These are phyloP conservation scores for Diachasmimorpha longicaudata DNA, from an alignment of 1,140 invertebrate genomes.

Conservation along the genomic window DNA sequence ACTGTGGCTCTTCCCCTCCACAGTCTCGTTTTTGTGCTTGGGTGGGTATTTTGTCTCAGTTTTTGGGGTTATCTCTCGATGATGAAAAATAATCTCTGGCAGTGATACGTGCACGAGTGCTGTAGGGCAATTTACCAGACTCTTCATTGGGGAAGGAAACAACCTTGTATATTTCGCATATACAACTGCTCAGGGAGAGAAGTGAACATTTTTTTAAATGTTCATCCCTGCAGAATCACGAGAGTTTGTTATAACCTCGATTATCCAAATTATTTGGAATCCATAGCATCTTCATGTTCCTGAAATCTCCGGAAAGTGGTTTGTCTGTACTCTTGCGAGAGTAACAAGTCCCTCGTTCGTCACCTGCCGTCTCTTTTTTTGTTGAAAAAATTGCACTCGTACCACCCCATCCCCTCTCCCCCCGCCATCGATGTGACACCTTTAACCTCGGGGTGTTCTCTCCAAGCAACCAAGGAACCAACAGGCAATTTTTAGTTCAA, in stretches of 20 bases:
- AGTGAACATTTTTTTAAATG: background rate
- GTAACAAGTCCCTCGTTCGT: background rate
- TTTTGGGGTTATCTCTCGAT: background rate
- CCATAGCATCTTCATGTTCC: background rate
- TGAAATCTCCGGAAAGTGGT: background rate
- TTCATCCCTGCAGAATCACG: background rate
- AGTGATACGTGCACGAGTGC: background rate
- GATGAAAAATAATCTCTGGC: background rate
- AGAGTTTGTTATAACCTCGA: background rate
- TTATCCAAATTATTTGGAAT: background rate
- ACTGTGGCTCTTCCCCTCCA: background rate
- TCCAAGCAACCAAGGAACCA: background rate
- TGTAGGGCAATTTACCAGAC: background rate
- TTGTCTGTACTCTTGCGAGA: background rate
- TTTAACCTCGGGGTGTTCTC: background rate
- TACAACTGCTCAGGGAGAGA: background rate
- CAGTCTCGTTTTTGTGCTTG: background rate
- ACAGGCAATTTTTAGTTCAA: background rate
- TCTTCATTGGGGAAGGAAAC: background rate
- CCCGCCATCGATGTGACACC: background rate
- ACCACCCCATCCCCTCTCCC: background rate
- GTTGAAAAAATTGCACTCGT: background rate
- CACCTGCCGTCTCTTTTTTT: conserved; percentile 6
- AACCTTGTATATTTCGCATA: background rate
- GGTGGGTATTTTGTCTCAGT: background rate